Evolutionary conservation across 2,113 vertebrate genomes (phyloP).

Genomic region (Anolis sagrei): DNA sequence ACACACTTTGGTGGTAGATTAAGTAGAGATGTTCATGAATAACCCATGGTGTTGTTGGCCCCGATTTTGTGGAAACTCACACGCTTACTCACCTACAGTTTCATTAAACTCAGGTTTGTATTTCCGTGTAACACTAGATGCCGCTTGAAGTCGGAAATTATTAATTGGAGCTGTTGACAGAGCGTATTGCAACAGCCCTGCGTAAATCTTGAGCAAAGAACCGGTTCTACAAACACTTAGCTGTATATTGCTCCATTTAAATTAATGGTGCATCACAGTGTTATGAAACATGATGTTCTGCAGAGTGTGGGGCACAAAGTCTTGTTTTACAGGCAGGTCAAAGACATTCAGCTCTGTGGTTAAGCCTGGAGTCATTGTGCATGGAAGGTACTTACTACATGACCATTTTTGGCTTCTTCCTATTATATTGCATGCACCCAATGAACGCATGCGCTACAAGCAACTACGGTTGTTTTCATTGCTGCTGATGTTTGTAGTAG

Average conservation of each 20-base stretch:
- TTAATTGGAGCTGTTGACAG: conserved; percentile 10
- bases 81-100: not conserved
- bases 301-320: not conserved
- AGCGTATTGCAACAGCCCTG: not conserved
- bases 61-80: not conserved
- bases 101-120: not conserved
- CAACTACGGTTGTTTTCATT: too few species aligned
- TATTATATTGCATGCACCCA: not conserved
- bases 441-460: not conserved
- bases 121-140: not conserved
- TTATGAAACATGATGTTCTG: not conserved
- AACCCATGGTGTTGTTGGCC: not conserved
- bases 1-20: not conserved
- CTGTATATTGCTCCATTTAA: not conserved
- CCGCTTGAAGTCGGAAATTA: not conserved
- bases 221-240: conserved; percentile 9
- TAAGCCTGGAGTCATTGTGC: not conserved
- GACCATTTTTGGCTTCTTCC: not conserved
- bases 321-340: not conserved
- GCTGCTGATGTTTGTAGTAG: too few species aligned
- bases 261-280: not conserved
- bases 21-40: not conserved
- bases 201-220: not conserved
- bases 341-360: not conserved
- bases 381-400: not conserved